Conservation (phyloP, 2,113 vertebrate species). For the Tonatia bakeri region DNA sequence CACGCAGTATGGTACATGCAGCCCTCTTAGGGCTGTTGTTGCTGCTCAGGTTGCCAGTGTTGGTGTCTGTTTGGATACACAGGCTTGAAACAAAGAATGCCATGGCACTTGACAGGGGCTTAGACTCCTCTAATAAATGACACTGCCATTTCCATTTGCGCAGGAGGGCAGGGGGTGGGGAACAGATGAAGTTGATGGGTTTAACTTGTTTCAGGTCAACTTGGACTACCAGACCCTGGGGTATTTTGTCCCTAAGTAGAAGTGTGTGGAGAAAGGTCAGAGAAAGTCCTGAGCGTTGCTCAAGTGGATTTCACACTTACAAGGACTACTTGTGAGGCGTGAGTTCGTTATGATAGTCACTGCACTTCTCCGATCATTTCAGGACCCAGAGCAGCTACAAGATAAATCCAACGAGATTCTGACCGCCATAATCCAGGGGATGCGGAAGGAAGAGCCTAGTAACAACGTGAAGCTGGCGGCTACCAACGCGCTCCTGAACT, state of each 20-base stretch:
- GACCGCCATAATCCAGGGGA: constrained; percentile 99
- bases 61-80: neutral
- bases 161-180: neutral
- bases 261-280: neutral
- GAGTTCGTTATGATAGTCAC: neutral
- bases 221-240: neutral
- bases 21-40: neutral
- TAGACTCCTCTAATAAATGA: neutral
- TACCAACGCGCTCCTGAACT: constrained; percentile 98
- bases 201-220: neutral
- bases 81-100: neutral
- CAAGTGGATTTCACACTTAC: neutral
- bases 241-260: neutral
- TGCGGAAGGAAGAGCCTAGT: constrained; percentile 99
- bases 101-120: neutral
- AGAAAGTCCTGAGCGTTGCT: neutral
- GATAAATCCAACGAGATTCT: constrained; percentile 98
- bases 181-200: neutral
- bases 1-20: neutral
- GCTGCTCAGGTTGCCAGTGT: neutral
- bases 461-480: constrained; percentile 98
- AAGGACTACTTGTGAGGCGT: constrained; percentile 6
- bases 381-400: constrained; percentile 99
- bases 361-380: neutral
- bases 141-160: neutral